A percentile compares a stretch with the other conserved stretches of the same genome.
These are phyloP conservation scores for Oscheius sp. DNA, from an alignment of 2,888 invertebrate genomes.

Conservation along the genomic window DNA sequence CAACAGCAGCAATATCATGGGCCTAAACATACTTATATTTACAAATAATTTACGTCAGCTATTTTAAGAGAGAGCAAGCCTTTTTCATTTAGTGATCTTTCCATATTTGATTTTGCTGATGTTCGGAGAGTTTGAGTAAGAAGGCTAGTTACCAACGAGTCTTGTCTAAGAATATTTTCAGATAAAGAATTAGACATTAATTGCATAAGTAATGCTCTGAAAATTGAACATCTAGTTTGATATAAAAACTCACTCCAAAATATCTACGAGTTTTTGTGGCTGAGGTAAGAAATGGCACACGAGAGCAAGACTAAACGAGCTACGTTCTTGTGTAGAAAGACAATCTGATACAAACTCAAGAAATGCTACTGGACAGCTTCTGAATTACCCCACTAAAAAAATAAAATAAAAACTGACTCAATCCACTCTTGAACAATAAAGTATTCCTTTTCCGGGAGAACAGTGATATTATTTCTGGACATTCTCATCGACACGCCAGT, in stretches of 20 bases:
- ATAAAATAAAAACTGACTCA: background rate
- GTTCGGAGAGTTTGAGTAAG: slow-evolving; percentile 40
- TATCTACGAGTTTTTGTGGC: background rate
- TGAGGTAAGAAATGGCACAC: slow-evolving; percentile 1
- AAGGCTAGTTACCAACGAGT: slow-evolving; percentile 45
- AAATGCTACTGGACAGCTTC: slow-evolving; percentile 4
- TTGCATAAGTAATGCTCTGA: background rate
- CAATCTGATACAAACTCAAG: slow-evolving; percentile 17
- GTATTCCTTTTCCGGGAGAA: slow-evolving; percentile 13
- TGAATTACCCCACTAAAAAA: background rate
- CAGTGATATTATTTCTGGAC: background rate
- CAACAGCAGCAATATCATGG: slow-evolving; percentile 3
- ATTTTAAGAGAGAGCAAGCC: background rate
- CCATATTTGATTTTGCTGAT: background rate
- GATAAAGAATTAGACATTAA: slow-evolving; percentile 29
- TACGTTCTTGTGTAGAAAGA: slow-evolving; percentile 13
- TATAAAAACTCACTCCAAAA: slow-evolving; percentile 3
- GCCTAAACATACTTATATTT: background rate
- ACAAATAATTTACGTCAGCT: slow-evolving; percentile 16
- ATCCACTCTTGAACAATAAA: slow-evolving; percentile 14
- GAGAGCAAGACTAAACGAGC: slow-evolving; percentile 8
- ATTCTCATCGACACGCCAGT: slow-evolving; percentile 10
- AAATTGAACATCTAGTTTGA: background rate
- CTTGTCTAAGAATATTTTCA: slow-evolving; percentile 46
- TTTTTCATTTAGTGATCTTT: background rate